Evolutionary conservation across 92 coral and sea anemone species (phyloP), one percentile per base, ranked within the genome.

Genomic region (Anthopleura xanthogrammica): DNA sequence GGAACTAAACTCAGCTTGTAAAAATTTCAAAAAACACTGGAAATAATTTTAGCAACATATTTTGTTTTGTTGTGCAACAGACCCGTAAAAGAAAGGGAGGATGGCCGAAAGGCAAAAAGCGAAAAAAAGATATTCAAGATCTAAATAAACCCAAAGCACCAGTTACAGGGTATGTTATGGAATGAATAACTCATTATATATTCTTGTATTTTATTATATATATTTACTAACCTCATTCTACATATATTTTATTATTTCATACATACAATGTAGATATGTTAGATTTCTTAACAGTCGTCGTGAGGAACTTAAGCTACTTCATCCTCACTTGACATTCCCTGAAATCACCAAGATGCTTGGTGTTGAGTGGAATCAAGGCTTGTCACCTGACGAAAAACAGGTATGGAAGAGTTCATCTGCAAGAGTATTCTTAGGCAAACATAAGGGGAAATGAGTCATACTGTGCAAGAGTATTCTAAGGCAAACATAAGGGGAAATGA

Each of bases 101-200:
- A 39, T 95, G 98, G 98, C 98, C 98, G 29, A 95, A 93, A 68
- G 98, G 98, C 23, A 95, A 92, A 78, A 95, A 93, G 57, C 76
- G 98, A 41, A 95, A 93, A 83, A 95, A 89, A 48, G 97, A 91
- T 36, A 89, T 81, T 74, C 85, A 68, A 19, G 93, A 93, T 79
- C 72, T 89, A 40, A 88, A 92, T 83, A 93, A 89, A 82, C 97
- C 98, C 23, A 90, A 89, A 77, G 97, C 98, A 12, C 97, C 97
- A 66, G 88, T 94, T 55, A 90, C 98, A 66, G 98, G 98, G 98
- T 94, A 54, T 83, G 94, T 90, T n/a, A 17, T 57, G 42, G 79
- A 20, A 2, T 7, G 7, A 23, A 1, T 68, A 6, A 5, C 4
- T 19, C 22, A 62, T 62, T 19, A 4, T 19, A 19, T 62, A 24